Conservation (phyloP, 2,797 vertebrate genomes). For the Chelon auratus region DNA sequence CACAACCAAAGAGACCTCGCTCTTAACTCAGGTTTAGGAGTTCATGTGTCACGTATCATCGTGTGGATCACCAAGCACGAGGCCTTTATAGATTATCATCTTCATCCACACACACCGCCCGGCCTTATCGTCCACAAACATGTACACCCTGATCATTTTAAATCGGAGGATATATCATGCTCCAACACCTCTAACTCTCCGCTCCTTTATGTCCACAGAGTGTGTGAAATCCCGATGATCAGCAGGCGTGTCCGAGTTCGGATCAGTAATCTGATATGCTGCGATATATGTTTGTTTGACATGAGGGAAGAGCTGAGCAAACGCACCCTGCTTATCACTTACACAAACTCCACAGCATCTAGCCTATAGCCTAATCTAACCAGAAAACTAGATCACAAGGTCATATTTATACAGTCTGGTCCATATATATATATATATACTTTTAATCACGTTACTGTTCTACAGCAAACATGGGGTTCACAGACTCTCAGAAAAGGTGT, state of each 20-base stretch:
- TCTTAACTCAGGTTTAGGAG: background rate
- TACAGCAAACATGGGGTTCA: too few species aligned
- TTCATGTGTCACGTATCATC: too few species aligned
- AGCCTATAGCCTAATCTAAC: background rate
- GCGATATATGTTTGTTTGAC: slow-evolving; percentile 64
- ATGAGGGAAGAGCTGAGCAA: slow-evolving; percentile 70
- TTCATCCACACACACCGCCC: slow-evolving; percentile 18
- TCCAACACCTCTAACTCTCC: slow-evolving; percentile 22
- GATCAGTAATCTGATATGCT: slow-evolving; percentile 55
- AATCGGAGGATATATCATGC: slow-evolving; percentile 14
- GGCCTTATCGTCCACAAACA: slow-evolving; percentile 28
- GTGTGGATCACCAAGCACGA: too few species aligned
- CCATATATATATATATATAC: too few species aligned
- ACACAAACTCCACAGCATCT: slow-evolving; percentile 38
- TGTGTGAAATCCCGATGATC: slow-evolving; percentile 42
- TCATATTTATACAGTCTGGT: background rate
- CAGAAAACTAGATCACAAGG: slow-evolving; percentile 1
- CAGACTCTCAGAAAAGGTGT: too few species aligned
- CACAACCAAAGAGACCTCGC: background rate
- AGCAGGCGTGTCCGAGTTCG: slow-evolving; percentile 50
- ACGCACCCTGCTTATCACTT: slow-evolving; percentile 44
- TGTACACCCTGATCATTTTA: slow-evolving; percentile 30
- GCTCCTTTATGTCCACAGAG: slow-evolving; percentile 37
- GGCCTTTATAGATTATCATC: slow-evolving; percentile 23
- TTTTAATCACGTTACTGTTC: too few species aligned